A percentile compares a stretch with the other conserved stretches of the same genome.
phyloP scores from a whole-genome alignment of 2,113 vertebrate species.

The Crotalus helleri region DNA sequence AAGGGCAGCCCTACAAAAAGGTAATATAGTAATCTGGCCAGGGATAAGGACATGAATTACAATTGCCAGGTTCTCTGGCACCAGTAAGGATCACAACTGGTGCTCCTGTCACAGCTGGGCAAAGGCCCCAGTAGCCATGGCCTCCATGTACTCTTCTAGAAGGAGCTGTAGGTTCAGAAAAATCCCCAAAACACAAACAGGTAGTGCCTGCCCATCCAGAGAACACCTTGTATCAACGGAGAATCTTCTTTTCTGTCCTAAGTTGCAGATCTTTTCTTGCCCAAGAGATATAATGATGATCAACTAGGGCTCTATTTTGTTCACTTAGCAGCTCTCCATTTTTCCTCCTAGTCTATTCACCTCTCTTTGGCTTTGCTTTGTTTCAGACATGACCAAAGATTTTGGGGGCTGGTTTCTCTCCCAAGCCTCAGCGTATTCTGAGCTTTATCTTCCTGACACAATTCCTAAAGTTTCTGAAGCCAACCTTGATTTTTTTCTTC shows the following conservation, averaged over 20 bases:
- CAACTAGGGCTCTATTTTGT: not conserved
- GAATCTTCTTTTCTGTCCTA: not conserved
- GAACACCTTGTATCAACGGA: not conserved
- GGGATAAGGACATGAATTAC: not conserved
- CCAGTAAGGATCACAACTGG: not conserved
- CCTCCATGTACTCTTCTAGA: not conserved
- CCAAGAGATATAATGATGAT: not conserved
- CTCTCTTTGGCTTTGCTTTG: not conserved
- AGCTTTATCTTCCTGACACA: not conserved
- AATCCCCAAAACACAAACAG: not conserved
- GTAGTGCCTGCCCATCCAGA: not conserved
- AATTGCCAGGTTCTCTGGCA: not conserved
- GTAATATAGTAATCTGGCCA: not conserved
- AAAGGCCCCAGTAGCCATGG: not conserved
- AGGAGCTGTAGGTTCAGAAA: not conserved
- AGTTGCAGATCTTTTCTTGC: not conserved
- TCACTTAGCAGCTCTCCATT: not conserved
- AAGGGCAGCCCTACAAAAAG: not conserved
- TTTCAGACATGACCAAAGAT: not conserved
- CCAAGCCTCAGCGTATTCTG: not conserved
- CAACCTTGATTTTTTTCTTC: not conserved
- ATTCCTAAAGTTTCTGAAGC: not conserved
- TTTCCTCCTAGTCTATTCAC: not conserved
- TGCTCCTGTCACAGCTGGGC: not conserved
- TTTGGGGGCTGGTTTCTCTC: not conserved